Conservation (phyloP, 1,140 invertebrate species). For the Caerostris darwini region DNA sequence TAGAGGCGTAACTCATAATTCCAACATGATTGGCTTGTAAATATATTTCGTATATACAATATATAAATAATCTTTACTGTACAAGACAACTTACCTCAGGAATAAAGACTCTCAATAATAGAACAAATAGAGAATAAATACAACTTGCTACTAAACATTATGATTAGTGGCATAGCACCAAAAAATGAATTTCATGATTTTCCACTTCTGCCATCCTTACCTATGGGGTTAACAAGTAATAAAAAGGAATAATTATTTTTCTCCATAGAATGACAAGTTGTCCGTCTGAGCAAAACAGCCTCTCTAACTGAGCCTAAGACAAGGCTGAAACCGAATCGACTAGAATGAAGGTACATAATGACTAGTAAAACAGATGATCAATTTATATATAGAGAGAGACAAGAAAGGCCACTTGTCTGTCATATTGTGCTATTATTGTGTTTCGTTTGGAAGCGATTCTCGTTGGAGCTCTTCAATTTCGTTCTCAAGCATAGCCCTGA, state of each 20-base stretch:
- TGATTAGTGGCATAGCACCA: conserved; percentile 76
- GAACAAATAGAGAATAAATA: conserved; percentile 65
- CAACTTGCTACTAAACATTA: conserved; percentile 63
- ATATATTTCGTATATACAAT: conserved; percentile 77
- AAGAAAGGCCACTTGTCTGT: conserved; percentile 76
- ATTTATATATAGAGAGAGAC: conserved; percentile 30
- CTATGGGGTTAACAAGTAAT: conserved; percentile 62
- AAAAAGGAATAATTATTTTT: conserved; percentile 63
- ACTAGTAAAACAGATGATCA: conserved; percentile 68
- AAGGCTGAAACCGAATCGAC: conserved; percentile 57
- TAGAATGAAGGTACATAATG: conserved; percentile 69
- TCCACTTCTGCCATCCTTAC: conserved; percentile 27
- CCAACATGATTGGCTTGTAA: conserved; percentile 59
- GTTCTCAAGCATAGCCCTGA: conserved; percentile 80
- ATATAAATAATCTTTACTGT: conserved; percentile 75
- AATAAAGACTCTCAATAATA: conserved; percentile 55
- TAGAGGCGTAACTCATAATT: conserved; percentile 68
- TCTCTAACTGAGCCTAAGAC: conserved; percentile 9
- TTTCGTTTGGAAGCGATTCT: conserved; percentile 77
- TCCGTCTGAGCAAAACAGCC: conserved; percentile 76
- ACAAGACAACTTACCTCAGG: conserved; percentile 61
- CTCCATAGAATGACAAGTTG: conserved; percentile 59
- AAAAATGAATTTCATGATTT: conserved; percentile 63
- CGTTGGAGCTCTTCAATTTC: conserved; percentile 81
- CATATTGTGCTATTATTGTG: conserved; percentile 76